phyloP scores from a whole-genome alignment of 2,797 vertebrate species.

The Pangasius mekongensis region DNA sequence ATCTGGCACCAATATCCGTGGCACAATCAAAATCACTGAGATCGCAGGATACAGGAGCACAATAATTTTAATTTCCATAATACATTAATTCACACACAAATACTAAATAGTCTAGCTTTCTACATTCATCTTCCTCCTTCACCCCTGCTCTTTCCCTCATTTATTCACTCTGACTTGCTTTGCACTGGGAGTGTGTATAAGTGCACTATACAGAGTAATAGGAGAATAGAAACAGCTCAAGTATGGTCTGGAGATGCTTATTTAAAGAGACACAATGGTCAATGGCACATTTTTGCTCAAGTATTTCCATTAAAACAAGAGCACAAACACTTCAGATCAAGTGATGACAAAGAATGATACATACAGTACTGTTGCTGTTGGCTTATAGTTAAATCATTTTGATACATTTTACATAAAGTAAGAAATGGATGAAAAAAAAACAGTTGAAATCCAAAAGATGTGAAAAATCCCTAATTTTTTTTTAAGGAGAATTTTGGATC shows the following conservation, averaged over 20 bases:
- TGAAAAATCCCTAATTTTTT: too few species aligned
- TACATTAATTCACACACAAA: neutral
- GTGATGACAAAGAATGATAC: neutral
- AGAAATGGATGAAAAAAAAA: neutral
- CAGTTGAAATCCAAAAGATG: too few species aligned
- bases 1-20: too few species aligned
- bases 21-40: too few species aligned
- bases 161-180: neutral
- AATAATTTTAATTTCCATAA: neutral
- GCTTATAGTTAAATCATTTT: neutral
- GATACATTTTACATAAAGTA: neutral
- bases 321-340: too few species aligned
- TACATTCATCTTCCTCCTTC: neutral
- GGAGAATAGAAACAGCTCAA: neutral
- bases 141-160: neutral
- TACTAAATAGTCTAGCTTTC: neutral
- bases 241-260: constrained; percentile 27
- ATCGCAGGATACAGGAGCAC: neutral
- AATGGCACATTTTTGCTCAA: too few species aligned
- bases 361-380: neutral
- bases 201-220: neutral
- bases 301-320: too few species aligned
- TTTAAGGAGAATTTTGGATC: too few species aligned
- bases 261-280: neutral
- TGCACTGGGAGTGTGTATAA: neutral